These are phyloP conservation scores for Danionella dracula DNA, from an alignment of 2,797 vertebrate genomes.

Conservation along the genomic window DNA sequence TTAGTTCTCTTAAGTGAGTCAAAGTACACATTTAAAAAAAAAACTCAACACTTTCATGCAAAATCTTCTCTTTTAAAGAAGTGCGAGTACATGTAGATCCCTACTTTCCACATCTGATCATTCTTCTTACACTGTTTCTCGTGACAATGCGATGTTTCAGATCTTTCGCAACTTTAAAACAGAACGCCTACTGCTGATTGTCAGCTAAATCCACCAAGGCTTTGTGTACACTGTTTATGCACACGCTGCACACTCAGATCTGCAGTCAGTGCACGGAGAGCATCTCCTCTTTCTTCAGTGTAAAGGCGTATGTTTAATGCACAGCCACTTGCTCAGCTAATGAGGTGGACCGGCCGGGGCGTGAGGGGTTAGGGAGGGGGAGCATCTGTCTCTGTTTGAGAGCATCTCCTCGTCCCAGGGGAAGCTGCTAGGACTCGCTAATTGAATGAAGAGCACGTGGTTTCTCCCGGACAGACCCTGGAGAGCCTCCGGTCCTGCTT, in stretches of 20 bases:
- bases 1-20: no score
- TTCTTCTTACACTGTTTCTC: no score
- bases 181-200: neutral
- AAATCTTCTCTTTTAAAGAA: no score
- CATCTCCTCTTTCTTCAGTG: constrained; percentile 14
- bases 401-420: constrained; percentile 73
- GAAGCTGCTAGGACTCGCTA: constrained; percentile 78
- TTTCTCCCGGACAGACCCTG: constrained; percentile 56
- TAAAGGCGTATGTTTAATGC: constrained; percentile 51
- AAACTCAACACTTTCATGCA: no score
- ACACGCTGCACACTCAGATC: neutral
- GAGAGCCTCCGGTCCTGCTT: constrained; percentile 50
- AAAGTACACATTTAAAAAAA: no score
- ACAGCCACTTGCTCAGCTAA: constrained; percentile 75
- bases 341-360: constrained; percentile 67
- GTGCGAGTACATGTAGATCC: no score
- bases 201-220: neutral
- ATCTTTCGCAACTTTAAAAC: no score
- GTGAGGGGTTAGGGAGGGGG: no score
- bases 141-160: no score
- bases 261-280: neutral
- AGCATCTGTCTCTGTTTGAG: constrained; percentile 81
- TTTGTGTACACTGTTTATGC: neutral
- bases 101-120: no score
- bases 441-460: constrained; percentile 87